Base-by-base conservation (phyloP, 2,797 vertebrate genomes). In the Ibycter americanus region DNA sequence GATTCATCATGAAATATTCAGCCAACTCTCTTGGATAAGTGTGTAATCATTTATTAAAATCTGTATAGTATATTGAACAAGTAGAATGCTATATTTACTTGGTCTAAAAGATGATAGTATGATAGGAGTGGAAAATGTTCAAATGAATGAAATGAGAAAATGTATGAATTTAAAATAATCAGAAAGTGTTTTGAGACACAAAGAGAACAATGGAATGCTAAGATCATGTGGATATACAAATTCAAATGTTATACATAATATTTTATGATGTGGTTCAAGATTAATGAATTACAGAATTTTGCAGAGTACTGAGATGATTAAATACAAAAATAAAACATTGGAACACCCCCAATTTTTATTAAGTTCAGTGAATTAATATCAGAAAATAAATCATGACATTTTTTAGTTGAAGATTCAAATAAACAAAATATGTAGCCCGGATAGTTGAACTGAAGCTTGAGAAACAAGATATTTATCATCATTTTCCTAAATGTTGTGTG, bases 11-110 rank as follows among this genome's bases (percentile, higher is more conserved):
- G 25, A 96, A 93, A 96, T 89, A 92, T 92, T 91, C 72, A 93
- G n/a, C 9, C 52, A 89, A 3, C 6, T 71, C 21, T 94, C 49
- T 78, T 76, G 82, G 13, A 85, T 67, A 51, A 66, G 8, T 85
- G 49, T 74, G 32, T 40, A 96, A 92, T 91, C 15, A 76, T 78
- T 97, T 94, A 87, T 89, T 91, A 80, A 95, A 94, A 91, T 93
- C 72, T 93, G 70, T 62, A 51, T 58, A 74, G 79, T 47, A 52
- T 68, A 91, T 79, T 83, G 71, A 91, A 76, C 17, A 81, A 83
- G 42, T 67, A 81, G 92, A 89, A 76, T 72, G 17, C 8, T 72
- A 8, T 86, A 86, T 88, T 95, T 94, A 72, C 51, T 90, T 58
- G 56, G 11, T 85, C 49, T 95, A 65, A 81, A 91, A 88, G 46